Evolutionary conservation across 2,797 vertebrate species (phyloP).

Genomic region (Merluccius polli): DNA sequence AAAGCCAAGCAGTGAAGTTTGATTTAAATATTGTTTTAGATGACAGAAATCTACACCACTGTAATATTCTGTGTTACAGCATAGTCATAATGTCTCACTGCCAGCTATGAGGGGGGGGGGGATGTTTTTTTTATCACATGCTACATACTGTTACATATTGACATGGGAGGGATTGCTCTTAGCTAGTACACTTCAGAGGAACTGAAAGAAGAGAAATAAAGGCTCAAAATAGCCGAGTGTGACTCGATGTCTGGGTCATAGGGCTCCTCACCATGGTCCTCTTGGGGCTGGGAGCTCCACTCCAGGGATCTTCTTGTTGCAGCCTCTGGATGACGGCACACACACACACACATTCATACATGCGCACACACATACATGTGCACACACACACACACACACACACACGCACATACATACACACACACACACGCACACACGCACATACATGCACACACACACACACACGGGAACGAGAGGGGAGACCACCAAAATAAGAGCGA

Average conservation of each 20-base stretch:
- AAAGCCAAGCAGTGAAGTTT: not conserved
- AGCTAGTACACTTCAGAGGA: not conserved
- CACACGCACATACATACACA: not conserved
- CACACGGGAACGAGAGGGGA: not conserved
- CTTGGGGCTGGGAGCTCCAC: not conserved
- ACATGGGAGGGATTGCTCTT: not conserved
- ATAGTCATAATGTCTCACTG: not conserved
- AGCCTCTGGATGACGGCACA: not conserved
- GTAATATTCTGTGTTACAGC: not conserved
- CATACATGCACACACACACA: constrained; percentile 6
- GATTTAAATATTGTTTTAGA: not conserved
- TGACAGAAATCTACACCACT: not conserved
- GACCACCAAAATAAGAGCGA: not conserved
- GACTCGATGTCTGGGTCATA: not conserved
- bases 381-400: constrained; percentile 5
- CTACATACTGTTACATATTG: not conserved
- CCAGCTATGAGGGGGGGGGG: not conserved
- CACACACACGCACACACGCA: constrained; percentile 9
- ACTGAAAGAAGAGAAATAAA: not conserved
- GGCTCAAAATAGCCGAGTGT: not conserved
- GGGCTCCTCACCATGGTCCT: not conserved
- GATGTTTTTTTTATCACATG: too few relatives aligned
- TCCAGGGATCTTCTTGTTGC: too few relatives aligned
- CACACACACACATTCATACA: constrained; percentile 1
- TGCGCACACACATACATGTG: not conserved